These are phyloP conservation scores for Dipodomys ordii DNA, from an alignment of 2,113 vertebrate species.

Conservation along the genomic window DNA sequence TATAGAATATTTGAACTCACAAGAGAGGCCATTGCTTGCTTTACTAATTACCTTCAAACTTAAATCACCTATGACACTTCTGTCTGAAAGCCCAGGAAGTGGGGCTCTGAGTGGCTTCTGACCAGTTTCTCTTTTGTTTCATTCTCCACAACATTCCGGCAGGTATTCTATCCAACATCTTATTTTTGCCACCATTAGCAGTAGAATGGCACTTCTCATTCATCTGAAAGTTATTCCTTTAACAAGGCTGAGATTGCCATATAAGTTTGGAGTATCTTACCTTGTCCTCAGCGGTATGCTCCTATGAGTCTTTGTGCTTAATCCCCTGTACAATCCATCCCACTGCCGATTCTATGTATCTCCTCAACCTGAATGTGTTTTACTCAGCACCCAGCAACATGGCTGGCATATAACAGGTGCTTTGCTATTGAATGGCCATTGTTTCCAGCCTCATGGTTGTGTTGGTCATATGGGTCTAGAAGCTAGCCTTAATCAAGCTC, in stretches of 20 bases:
- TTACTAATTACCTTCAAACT: slow-evolving; percentile 37
- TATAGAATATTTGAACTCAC: background rate
- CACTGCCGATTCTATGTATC: no score
- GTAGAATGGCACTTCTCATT: background rate
- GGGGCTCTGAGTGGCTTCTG: background rate
- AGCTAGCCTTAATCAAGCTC: background rate
- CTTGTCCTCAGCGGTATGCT: background rate
- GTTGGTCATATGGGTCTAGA: background rate
- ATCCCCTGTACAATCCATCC: background rate
- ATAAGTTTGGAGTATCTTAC: background rate
- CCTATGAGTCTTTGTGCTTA: background rate
- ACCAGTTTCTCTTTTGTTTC: background rate
- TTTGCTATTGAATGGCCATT: background rate
- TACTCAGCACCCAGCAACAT: background rate
- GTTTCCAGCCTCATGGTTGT: background rate
- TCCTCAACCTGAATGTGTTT: background rate
- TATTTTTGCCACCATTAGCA: background rate
- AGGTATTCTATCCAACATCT: background rate
- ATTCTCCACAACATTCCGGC: background rate
- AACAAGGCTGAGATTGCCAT: background rate
- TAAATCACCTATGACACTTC: background rate
- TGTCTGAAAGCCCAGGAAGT: background rate
- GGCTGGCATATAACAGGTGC: background rate
- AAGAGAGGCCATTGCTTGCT: background rate
- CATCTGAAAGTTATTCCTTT: background rate